Evolutionary conservation across 53 echinoderm and acorn worm species (phyloP).

Genomic region (Paelopatides confundens): DNA sequence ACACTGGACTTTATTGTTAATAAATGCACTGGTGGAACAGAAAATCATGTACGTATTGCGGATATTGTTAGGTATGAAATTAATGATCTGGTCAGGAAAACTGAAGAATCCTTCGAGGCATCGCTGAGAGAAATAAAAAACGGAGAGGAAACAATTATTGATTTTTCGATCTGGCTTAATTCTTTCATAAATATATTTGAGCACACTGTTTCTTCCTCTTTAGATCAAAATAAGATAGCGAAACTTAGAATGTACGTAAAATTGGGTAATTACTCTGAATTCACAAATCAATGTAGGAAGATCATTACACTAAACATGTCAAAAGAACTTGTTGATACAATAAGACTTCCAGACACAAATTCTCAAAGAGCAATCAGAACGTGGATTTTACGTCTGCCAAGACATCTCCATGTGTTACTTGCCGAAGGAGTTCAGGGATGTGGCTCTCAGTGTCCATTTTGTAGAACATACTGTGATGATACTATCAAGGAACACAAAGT

Average conservation of each 20-base stretch:
- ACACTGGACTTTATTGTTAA: not conserved
- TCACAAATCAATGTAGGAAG: not conserved
- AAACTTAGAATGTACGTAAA: not conserved
- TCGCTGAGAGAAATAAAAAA: not conserved
- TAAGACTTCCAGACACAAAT: not conserved
- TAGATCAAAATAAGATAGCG: not conserved
- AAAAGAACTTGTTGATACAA: not conserved
- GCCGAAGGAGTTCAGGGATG: not conserved
- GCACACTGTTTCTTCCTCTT: not conserved
- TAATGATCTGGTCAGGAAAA: not conserved
- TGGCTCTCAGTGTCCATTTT: not conserved
- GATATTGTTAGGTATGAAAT: not conserved
- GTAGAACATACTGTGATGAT: conserved; percentile 11
- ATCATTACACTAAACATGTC: not conserved
- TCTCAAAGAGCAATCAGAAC: not conserved
- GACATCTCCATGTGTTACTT: not conserved
- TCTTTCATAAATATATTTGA: not conserved
- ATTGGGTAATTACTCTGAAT: not conserved
- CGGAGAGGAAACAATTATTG: too few relatives aligned
- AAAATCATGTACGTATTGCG: not conserved
- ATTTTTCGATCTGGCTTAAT: not conserved
- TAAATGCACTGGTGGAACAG: too few relatives aligned
- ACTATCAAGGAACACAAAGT: too few relatives aligned
- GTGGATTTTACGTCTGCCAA: not conserved
- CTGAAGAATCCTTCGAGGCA: not conserved